Percentiles rank a stretch among this genome's conserved stretches.
Evolutionary conservation across 2,113 vertebrate species (phyloP).

Genomic region (Chaetorhynchus papuensis): DNA sequence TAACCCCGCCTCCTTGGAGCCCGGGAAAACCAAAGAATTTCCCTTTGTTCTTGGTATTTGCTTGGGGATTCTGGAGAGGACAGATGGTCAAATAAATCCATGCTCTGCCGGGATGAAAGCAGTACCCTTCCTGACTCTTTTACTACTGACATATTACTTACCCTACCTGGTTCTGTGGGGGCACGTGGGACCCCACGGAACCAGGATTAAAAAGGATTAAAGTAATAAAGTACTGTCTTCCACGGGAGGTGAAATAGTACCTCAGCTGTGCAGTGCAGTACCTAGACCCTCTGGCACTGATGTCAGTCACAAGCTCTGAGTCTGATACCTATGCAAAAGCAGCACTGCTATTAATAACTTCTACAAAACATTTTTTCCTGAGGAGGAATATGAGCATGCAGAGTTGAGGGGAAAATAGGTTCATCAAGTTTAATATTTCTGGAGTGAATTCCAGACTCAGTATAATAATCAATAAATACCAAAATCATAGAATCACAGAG

Average conservation of each 20-base stretch:
- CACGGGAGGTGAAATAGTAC: not conserved
- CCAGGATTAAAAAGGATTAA: too few species aligned
- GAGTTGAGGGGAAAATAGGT: not conserved
- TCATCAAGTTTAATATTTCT: not conserved
- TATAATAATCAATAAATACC: not conserved
- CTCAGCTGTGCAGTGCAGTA: not conserved
- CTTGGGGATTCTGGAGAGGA: too few species aligned
- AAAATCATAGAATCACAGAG: not conserved
- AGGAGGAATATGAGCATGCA: not conserved
- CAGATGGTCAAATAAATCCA: too few species aligned
- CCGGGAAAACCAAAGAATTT: too few species aligned
- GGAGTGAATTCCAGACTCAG: not conserved
- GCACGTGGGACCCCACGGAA: too few species aligned
- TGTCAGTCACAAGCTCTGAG: not conserved
- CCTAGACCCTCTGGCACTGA: not conserved
- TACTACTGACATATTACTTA: too few species aligned
- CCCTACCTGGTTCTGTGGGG: too few species aligned
- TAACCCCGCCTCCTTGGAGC: too few species aligned
- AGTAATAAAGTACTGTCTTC: not conserved
- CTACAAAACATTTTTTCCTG: not conserved
- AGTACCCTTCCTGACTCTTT: too few species aligned
- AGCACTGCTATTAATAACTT: not conserved
- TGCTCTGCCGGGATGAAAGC: too few species aligned
- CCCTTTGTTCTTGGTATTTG: too few species aligned
- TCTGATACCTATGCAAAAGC: not conserved